These are phyloP conservation scores for Aegypius monachus DNA, from an alignment of 2,113 vertebrate species.

Conservation along the genomic window DNA sequence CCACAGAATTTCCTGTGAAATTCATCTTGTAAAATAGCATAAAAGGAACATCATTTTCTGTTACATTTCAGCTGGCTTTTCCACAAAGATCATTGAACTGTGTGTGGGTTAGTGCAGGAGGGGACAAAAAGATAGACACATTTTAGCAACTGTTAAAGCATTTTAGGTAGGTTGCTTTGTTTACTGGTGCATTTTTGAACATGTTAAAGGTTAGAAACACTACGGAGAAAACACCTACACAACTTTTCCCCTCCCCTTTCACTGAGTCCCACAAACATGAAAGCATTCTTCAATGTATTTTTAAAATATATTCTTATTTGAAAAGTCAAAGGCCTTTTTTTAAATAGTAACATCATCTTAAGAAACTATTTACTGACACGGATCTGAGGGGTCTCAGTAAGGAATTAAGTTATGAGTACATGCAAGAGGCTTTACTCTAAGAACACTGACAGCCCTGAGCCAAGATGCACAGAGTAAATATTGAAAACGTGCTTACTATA, in stretches of 20 bases:
- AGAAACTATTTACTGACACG: background rate
- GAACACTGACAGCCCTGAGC: background rate
- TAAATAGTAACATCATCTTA: background rate
- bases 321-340: background rate
- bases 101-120: background rate
- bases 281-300: background rate
- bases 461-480: background rate
- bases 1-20: background rate
- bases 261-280: fast-evolving
- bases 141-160: background rate
- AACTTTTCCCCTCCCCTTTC: background rate
- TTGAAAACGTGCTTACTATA: background rate
- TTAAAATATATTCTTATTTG: background rate
- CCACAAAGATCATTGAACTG: background rate
- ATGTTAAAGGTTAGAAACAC: background rate
- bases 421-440: background rate
- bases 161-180: background rate
- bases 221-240: fast-evolving
- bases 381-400: background rate
- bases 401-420: background rate
- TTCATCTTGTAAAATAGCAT: background rate
- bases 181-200: background rate
- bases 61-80: background rate
- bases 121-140: background rate
- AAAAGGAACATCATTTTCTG: background rate